These are phyloP conservation scores for Agriopis aurantiaria DNA, from an alignment of 2,888 invertebrate genomes.

Conservation along the genomic window DNA sequence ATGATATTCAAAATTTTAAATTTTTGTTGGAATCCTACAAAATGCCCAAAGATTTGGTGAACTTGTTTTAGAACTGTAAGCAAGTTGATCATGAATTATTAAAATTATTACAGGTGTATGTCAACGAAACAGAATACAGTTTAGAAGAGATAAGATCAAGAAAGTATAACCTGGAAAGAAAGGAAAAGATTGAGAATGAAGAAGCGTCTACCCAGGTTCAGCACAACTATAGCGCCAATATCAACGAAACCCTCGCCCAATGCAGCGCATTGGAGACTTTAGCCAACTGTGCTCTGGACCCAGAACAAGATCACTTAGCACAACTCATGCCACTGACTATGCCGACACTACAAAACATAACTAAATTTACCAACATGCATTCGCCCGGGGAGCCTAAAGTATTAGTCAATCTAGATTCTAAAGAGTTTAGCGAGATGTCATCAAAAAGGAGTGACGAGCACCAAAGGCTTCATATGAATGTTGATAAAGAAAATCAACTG, in stretches of 20 bases:
- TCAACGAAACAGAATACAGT: conserved; percentile 89
- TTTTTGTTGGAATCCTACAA: no score
- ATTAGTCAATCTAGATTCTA: conserved; percentile 80
- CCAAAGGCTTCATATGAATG: conserved; percentile 56
- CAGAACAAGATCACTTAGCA: conserved; percentile 79
- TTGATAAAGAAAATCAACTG: conserved; percentile 73
- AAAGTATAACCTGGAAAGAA: conserved; percentile 80
- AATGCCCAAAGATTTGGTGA: no score
- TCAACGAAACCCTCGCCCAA: conserved; percentile 78
- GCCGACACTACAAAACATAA: conserved; percentile 79
- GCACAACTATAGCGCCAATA: conserved; percentile 64
- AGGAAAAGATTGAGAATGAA: conserved; percentile 65
- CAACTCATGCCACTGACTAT: conserved; percentile 79
- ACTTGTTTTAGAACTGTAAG: no score
- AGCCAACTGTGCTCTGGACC: conserved; percentile 80
- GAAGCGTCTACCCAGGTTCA: conserved; percentile 58
- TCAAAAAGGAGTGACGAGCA: conserved; percentile 70
- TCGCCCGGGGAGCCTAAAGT: conserved; percentile 83
- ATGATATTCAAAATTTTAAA: no score
- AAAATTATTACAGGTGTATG: conserved; percentile 69
- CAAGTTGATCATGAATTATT: no score
- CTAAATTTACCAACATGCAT: conserved; percentile 80
- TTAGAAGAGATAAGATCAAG: conserved; percentile 92
- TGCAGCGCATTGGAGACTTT: conserved; percentile 82
- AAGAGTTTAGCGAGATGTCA: conserved; percentile 77